These are phyloP conservation scores for Chirona hameri DNA, from an alignment of 2,888 invertebrate genomes.

Conservation along the genomic window DNA sequence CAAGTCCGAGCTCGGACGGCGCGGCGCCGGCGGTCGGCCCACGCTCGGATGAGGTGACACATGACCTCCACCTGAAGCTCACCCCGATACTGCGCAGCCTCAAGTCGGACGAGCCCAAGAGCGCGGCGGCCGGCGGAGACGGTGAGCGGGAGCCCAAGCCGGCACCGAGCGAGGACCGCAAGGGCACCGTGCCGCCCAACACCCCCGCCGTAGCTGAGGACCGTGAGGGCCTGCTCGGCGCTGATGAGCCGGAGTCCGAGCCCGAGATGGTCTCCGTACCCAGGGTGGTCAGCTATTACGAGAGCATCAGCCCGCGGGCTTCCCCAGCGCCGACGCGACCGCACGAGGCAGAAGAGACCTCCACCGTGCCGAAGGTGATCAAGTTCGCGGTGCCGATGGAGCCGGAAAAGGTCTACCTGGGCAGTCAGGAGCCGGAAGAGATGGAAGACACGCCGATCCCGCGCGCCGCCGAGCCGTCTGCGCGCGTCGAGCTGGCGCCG, in stretches of 20 bases:
- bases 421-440: background rate
- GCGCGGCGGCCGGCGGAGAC: background rate
- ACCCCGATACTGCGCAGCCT: constrained; percentile 1
- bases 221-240: background rate
- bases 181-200: constrained; percentile 13
- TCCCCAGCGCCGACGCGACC: background rate
- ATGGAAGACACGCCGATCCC: background rate
- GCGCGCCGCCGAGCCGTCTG: background rate
- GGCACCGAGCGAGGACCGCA: background rate
- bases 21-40: background rate
- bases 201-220: background rate
- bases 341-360: background rate
- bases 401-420: constrained; percentile 1
- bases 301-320: background rate
- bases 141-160: background rate
- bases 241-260: background rate
- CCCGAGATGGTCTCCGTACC: background rate
- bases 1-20: background rate
- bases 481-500: background rate
- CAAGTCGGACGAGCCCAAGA: background rate
- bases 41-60: background rate
- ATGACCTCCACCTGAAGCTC: background rate
- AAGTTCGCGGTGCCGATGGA: constrained; percentile 9
- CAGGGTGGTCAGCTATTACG: constrained; percentile 8
- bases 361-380: background rate